Evolutionary conservation across 2,797 vertebrate species (phyloP).

Genomic region (Ara ararauna): DNA sequence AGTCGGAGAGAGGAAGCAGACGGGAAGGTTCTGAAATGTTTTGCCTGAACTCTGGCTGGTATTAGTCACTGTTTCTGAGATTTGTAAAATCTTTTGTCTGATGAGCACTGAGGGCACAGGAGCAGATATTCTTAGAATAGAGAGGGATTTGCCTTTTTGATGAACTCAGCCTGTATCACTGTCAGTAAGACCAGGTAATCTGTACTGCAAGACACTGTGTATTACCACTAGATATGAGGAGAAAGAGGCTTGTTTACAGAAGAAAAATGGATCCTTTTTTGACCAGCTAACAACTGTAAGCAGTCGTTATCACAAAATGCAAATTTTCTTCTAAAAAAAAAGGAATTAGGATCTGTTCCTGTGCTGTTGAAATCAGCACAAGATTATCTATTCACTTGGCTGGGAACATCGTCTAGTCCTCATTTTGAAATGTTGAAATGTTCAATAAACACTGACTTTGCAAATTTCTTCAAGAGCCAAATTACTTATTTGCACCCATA

Average conservation of each 20-base stretch:
- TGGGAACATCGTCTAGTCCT: not conserved
- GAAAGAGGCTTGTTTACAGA: not conserved
- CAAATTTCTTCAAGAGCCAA: not conserved
- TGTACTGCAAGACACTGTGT: not conserved
- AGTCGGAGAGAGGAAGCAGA: not conserved
- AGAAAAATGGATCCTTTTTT: not conserved
- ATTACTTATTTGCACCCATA: constrained; percentile 5
- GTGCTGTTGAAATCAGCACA: not conserved
- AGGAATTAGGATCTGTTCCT: not conserved
- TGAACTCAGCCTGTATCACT: not conserved
- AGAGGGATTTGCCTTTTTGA: not conserved
- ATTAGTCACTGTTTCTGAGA: not conserved
- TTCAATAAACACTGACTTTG: constrained; percentile 17
- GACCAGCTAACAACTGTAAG: not conserved
- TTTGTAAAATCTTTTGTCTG: not conserved
- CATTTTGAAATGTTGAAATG: not conserved
- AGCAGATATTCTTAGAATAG: not conserved
- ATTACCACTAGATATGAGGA: not conserved
- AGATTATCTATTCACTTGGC: not conserved
- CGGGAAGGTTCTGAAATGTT: not conserved
- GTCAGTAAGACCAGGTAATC: not conserved
- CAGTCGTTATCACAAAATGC: not conserved
- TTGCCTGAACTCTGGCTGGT: not conserved
- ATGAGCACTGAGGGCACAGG: not conserved
- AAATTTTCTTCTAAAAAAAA: not conserved